Evolutionary conservation across 2,113 vertebrate genomes (phyloP).

Genomic region (Platichthys flesus): DNA sequence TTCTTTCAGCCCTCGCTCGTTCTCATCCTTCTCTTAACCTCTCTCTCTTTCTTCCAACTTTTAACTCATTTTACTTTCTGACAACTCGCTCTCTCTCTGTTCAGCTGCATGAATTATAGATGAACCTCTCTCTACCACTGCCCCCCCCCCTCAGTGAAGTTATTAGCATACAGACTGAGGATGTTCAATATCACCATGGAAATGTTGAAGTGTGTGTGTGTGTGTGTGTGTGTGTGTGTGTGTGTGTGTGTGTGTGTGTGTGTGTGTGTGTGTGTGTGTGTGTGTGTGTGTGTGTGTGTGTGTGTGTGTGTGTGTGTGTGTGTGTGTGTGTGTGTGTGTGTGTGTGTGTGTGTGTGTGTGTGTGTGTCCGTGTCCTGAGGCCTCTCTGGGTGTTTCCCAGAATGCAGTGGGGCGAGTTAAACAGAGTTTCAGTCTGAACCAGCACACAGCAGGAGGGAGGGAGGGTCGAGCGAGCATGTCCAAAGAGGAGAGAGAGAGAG

Average conservation of each 20-base stretch:
- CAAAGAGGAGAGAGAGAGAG: conserved; percentile 16
- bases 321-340: conserved; percentile 30
- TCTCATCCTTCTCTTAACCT: conserved; percentile 14
- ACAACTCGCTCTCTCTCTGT: conserved; percentile 26
- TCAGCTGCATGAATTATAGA: conserved; percentile 65
- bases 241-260: conserved; percentile 1
- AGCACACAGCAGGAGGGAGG: conserved; percentile 41
- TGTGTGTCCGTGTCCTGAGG: conserved; percentile 53
- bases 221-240: conserved; percentile 33
- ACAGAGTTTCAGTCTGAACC: conserved; percentile 43
- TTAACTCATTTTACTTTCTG: conserved; percentile 42
- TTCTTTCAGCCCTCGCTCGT: background rate
- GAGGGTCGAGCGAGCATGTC: background rate
- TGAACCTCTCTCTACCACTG: conserved; percentile 30
- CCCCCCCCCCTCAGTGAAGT: conserved; percentile 27
- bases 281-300: conserved; percentile 6
- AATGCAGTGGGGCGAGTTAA: conserved; percentile 59
- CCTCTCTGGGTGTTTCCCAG: conserved; percentile 63
- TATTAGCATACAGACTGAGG: conserved; percentile 53
- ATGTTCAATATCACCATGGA: conserved; percentile 57
- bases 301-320: conserved; percentile 37
- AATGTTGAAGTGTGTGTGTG: conserved; percentile 36
- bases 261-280: conserved; percentile 22
- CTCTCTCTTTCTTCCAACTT: conserved; percentile 32
- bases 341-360: conserved; percentile 31